Conservation (phyloP, 1,140 invertebrate species). For the Holcopasites calliopsidis region DNA sequence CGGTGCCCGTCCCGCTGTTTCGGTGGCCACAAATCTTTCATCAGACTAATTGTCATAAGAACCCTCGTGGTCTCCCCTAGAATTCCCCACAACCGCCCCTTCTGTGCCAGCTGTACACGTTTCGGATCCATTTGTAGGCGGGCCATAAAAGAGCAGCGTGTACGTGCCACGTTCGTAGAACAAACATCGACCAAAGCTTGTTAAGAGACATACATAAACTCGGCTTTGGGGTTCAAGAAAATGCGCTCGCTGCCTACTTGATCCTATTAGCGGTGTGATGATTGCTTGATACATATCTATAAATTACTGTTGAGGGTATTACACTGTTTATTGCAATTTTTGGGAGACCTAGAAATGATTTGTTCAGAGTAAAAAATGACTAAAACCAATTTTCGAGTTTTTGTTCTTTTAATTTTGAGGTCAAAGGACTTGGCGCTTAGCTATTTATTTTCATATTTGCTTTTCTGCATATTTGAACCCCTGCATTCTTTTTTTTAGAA, state of each 20-base stretch:
- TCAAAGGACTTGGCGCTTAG: no score
- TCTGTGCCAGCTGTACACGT: constrained; percentile 17
- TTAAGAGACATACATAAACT: constrained; percentile 16
- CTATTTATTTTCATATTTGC: no score
- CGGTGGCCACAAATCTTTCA: constrained; percentile 19
- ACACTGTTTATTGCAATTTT: no score
- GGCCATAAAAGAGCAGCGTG: constrained; percentile 38
- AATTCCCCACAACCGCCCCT: neutral
- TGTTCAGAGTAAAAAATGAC: no score
- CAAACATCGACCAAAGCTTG: constrained; percentile 32
- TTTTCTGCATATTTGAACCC: no score
- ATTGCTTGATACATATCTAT: constrained; percentile 23
- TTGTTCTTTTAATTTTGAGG: no score
- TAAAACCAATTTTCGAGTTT: no score
- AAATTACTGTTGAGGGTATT: no score
- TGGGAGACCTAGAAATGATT: no score
- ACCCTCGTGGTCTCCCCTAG: constrained; percentile 21
- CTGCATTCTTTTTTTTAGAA: no score
- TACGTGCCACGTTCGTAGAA: constrained; percentile 3
- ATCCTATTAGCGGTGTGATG: constrained; percentile 21
- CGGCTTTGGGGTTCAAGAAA: constrained; percentile 35
- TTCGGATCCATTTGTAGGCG: constrained; percentile 33
- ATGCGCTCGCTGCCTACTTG: neutral
- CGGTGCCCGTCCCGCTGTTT: neutral
- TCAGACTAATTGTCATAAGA: constrained; percentile 30